Conservation (phyloP, 2,888 invertebrate genomes). For the Maniola hyperantus region DNA sequence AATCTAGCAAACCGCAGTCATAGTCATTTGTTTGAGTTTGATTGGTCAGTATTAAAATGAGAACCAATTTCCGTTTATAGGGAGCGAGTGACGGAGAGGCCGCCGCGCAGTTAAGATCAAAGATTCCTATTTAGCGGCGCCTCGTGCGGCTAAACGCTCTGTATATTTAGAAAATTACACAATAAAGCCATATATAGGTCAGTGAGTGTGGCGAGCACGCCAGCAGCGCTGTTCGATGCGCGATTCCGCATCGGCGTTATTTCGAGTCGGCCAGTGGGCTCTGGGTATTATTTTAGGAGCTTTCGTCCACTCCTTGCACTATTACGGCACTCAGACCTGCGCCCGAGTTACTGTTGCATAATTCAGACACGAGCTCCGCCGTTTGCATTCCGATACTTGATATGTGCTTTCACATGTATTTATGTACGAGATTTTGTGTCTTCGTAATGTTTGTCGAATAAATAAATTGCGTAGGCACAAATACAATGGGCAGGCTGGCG, state of each 20-base stretch:
- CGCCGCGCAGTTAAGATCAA: neutral
- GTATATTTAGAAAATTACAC: constrained; percentile 21
- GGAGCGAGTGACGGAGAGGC: too few relatives aligned
- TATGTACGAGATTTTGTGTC: constrained; percentile 83
- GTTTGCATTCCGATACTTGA: constrained; percentile 83
- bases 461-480: constrained; percentile 81
- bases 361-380: constrained; percentile 78
- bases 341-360: constrained; percentile 77
- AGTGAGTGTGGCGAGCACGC: constrained; percentile 28
- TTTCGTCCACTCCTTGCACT: constrained; percentile 69
- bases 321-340: constrained; percentile 64
- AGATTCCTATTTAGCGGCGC: constrained; percentile 10
- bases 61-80: too few relatives aligned
- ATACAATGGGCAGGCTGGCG: constrained; percentile 78
- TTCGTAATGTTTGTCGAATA: constrained; percentile 81
- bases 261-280: constrained; percentile 39
- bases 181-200: constrained; percentile 38
- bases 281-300: constrained; percentile 70
- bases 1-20: too few relatives aligned
- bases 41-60: too few relatives aligned
- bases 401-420: constrained; percentile 83
- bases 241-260: constrained; percentile 40
- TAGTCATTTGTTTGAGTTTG: too few relatives aligned
- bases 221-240: constrained; percentile 38
- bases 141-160: neutral